These are phyloP conservation scores for Gastrophysa polygoni DNA, from an alignment of 2,888 invertebrate genomes.

Conservation along the genomic window DNA sequence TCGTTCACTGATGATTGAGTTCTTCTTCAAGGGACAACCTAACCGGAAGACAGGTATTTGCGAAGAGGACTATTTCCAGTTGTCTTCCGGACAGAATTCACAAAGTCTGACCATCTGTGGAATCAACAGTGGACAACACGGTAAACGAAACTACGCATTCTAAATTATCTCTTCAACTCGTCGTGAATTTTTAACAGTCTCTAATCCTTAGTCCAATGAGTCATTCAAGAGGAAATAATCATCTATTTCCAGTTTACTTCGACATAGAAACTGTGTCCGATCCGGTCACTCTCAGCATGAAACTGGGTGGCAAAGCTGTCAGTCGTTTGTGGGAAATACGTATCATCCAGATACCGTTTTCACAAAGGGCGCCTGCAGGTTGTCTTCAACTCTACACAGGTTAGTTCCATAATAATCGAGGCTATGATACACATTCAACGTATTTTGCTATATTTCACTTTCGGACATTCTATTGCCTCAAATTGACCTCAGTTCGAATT, in stretches of 20 bases:
- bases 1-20: neutral
- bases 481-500: too few species aligned
- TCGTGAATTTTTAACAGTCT: too few species aligned
- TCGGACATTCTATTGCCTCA: too few species aligned
- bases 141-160: conserved; percentile 56
- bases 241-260: conserved; percentile 73
- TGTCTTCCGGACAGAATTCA: conserved; percentile 64
- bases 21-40: conserved; percentile 72
- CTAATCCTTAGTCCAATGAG: too few species aligned
- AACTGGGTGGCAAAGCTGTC: conserved; percentile 67
- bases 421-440: too few species aligned
- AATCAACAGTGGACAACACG: conserved; percentile 83
- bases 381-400: conserved; percentile 77
- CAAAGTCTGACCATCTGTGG: conserved; percentile 74
- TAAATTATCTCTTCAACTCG: too few species aligned
- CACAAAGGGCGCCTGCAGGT: conserved; percentile 75
- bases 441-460: neutral
- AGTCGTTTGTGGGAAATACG: conserved; percentile 80
- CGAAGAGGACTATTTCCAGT: conserved; percentile 73
- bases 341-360: conserved; percentile 77
- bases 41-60: conserved; percentile 80
- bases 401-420: conserved; percentile 9
- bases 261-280: conserved; percentile 65
- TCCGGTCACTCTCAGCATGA: conserved; percentile 61
- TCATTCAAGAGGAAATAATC: too few species aligned